phyloP scores from a whole-genome alignment of 2,113 vertebrate species.

The Penelope pileata region DNA sequence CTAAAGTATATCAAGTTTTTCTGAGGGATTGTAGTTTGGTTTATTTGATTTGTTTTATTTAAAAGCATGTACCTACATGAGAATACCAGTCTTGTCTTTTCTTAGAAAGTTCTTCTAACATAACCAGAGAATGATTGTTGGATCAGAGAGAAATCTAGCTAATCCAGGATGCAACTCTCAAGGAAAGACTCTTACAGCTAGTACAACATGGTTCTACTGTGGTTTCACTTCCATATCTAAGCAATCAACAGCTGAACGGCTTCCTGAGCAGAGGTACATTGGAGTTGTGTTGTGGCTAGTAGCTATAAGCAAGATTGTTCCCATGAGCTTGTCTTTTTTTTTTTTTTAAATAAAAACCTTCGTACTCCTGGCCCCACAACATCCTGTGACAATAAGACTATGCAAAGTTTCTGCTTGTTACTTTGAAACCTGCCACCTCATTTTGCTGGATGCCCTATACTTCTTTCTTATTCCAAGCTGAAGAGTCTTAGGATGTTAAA shows the following conservation, averaged over 20 bases:
- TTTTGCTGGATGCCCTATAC: neutral
- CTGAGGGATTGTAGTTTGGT: neutral
- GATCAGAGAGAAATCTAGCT: neutral
- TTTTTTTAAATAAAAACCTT: neutral
- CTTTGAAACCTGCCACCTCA: neutral
- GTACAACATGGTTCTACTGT: neutral
- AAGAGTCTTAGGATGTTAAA: neutral
- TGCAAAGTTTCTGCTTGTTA: neutral
- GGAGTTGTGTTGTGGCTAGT: neutral
- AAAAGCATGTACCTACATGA: neutral
- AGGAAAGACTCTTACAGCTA: neutral
- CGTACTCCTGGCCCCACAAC: neutral
- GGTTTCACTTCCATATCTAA: neutral
- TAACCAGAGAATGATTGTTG: neutral
- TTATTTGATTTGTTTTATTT: no score
- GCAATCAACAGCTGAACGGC: neutral
- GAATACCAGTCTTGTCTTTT: neutral
- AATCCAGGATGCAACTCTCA: neutral
- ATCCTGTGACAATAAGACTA: neutral
- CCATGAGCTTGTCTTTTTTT: neutral
- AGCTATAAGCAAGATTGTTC: neutral
- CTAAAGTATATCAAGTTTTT: neutral
- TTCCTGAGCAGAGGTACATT: neutral
- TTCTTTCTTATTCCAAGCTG: neutral
- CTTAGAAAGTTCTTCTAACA: neutral